Conservation (phyloP, 2,888 invertebrate genomes). For the Oasisia sp. region DNA sequence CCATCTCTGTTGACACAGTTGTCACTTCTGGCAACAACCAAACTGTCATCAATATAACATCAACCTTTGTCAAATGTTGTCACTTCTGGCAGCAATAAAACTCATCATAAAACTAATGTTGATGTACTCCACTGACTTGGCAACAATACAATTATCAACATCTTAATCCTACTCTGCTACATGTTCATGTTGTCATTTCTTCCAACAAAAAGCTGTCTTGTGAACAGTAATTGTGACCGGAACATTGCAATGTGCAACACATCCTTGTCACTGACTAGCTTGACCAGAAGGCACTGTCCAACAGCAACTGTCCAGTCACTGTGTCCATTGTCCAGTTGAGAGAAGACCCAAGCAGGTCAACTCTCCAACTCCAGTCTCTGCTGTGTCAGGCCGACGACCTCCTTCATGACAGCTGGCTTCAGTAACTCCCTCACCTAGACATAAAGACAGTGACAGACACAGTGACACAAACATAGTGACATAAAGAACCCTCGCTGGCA, state of each 20-base stretch:
- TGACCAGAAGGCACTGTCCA: constrained; percentile 43
- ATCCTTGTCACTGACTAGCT: neutral
- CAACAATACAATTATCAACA: too few species aligned
- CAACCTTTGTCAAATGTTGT: too few species aligned
- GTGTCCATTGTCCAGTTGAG: constrained; percentile 41
- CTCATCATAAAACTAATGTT: too few species aligned
- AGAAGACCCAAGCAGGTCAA: constrained; percentile 37
- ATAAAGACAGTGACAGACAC: neutral
- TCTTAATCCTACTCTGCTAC: too few species aligned
- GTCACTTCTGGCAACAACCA: neutral
- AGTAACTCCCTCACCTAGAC: constrained; percentile 75
- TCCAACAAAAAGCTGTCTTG: too few species aligned
- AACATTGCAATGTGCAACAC: neutral
- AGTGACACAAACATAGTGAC: constrained; percentile 5
- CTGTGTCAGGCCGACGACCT: constrained; percentile 83
- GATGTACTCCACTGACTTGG: too few species aligned
- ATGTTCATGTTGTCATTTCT: too few species aligned
- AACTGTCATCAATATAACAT: neutral
- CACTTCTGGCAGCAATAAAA: too few species aligned
- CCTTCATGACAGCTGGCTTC: constrained; percentile 85
- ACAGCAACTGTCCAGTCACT: constrained; percentile 57
- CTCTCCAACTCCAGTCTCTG: constrained; percentile 69
- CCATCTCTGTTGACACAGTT: too few species aligned
- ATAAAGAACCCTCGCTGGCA: neutral
- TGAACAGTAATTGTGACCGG: neutral